These are phyloP conservation scores for Turritopsis dohrnii DNA, from an alignment of 30 jellyfish, hydroid and myxozoan genomes.

Conservation along the genomic window DNA sequence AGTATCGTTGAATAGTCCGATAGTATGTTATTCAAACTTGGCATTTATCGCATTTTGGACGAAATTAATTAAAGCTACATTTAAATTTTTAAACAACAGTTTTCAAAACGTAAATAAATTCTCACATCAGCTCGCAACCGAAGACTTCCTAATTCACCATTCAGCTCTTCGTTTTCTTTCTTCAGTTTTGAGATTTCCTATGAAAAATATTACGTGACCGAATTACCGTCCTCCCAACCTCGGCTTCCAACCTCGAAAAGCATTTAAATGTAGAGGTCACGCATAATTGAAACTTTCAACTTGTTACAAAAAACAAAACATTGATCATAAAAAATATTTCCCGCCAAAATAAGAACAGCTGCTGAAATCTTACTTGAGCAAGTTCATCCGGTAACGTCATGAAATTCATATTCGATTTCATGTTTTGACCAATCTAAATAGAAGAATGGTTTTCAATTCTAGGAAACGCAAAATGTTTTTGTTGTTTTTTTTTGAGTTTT, in stretches of 20 bases:
- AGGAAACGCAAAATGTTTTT: too few species aligned
- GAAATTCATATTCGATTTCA: not conserved
- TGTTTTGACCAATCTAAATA: not conserved
- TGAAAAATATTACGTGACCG: not conserved
- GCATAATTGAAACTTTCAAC: too few species aligned
- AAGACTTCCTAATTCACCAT: conserved; percentile 48
- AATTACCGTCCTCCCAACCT: too few species aligned
- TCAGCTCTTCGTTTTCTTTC: conserved; percentile 38
- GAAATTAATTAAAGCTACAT: not conserved
- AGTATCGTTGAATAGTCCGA: not conserved
- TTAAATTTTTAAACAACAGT: not conserved
- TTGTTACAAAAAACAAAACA: not conserved
- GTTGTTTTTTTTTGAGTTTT: too few species aligned
- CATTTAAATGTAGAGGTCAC: too few species aligned
- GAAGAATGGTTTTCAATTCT: too few species aligned
- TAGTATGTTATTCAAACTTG: not conserved
- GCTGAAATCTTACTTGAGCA: not conserved
- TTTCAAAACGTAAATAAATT: not conserved
- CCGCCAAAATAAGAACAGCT: not conserved
- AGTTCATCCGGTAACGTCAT: not conserved
- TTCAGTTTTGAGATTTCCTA: conserved; percentile 20
- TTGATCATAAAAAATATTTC: not conserved
- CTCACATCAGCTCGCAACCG: conserved; percentile 26
- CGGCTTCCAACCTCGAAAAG: too few species aligned
- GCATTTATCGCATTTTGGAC: not conserved